Conservation (phyloP, 2,888 invertebrate genomes). For the Achlya flavicornis region DNA sequence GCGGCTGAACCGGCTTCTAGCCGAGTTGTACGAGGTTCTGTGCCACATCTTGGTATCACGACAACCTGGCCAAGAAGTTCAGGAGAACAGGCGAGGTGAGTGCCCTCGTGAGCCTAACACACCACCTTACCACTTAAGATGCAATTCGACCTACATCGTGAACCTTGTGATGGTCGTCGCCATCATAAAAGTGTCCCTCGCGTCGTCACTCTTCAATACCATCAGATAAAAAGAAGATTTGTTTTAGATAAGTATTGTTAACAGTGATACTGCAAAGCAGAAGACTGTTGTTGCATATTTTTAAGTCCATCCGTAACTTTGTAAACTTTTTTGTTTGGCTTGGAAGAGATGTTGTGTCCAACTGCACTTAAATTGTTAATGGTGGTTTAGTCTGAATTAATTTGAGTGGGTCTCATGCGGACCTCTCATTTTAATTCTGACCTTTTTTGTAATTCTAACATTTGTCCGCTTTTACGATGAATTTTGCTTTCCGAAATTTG, state of each 20-base stretch:
- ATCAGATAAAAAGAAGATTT: constrained; percentile 78
- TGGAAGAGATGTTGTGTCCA: constrained; percentile 79
- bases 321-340: constrained; percentile 54
- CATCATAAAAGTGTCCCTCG: constrained; percentile 79
- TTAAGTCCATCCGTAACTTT: constrained; percentile 72
- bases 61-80: constrained; percentile 77
- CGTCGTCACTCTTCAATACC: constrained; percentile 80
- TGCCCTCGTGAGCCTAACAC: constrained; percentile 78
- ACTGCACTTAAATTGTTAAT: constrained; percentile 82
- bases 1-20: constrained; percentile 81
- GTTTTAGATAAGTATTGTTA: constrained; percentile 76
- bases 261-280: constrained; percentile 82
- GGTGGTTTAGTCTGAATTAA: constrained; percentile 68
- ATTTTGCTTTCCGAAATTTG: constrained; percentile 72
- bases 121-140: constrained; percentile 83
- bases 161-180: constrained; percentile 81
- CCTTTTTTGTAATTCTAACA: constrained; percentile 52
- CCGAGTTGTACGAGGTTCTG: constrained; percentile 82
- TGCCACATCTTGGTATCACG: constrained; percentile 82
- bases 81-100: constrained; percentile 81
- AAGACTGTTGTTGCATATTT: constrained; percentile 81
- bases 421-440: constrained; percentile 51
- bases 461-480: constrained; percentile 54
- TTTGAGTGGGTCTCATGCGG: constrained; percentile 37
- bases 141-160: constrained; percentile 84